A percentile compares a stretch with the other conserved stretches of the same genome.
Evolutionary conservation across 2,113 vertebrate species (phyloP).

Genomic region (Lasiurus cinereus): DNA sequence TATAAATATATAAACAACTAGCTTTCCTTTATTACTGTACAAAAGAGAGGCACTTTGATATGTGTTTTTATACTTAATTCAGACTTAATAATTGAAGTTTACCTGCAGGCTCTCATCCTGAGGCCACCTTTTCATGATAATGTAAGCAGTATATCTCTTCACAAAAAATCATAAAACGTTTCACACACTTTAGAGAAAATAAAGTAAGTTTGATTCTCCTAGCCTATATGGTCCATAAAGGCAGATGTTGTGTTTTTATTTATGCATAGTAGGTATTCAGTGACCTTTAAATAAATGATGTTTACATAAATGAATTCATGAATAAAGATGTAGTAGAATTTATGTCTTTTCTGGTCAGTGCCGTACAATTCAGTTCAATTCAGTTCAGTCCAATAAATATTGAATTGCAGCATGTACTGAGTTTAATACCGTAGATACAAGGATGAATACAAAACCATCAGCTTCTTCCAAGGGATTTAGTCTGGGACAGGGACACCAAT

Average conservation of each 20-base stretch:
- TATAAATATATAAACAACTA: neutral
- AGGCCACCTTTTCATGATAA: neutral
- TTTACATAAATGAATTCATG: constrained; percentile 25
- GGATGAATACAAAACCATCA: neutral
- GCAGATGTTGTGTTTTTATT: neutral
- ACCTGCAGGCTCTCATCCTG: neutral
- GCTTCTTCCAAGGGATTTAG: neutral
- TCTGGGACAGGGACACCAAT: neutral
- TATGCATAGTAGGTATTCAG: neutral
- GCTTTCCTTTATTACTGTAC: neutral
- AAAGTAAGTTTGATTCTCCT: neutral
- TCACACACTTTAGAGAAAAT: neutral
- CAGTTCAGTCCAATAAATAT: neutral
- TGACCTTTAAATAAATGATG: constrained; percentile 48
- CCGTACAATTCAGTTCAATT: neutral
- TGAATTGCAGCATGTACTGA: neutral
- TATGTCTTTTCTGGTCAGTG: neutral
- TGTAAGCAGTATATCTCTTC: neutral
- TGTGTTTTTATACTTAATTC: neutral
- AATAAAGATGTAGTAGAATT: neutral
- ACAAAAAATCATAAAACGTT: neutral
- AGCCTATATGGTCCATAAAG: neutral
- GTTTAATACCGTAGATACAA: neutral
- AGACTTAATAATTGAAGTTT: neutral
- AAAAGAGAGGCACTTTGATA: neutral